Evolutionary conservation across 2,888 invertebrate species (phyloP), one percentile per base, ranked within the genome.

Genomic region (Meteorus cinctellus): DNA sequence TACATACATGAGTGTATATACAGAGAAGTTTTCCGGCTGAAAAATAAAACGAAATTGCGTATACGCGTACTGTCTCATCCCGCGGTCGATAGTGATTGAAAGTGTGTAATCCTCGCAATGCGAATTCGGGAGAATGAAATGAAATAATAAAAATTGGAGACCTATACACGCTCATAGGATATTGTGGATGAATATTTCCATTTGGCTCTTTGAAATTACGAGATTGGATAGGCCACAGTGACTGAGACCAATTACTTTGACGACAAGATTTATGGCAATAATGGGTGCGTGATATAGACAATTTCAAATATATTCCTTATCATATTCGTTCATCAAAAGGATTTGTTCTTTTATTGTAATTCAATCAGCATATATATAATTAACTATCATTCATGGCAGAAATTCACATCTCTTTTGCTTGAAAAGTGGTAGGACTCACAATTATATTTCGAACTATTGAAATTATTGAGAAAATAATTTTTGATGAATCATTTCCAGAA

Each of bases 51-150:
- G 45, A 63, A 67, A 79, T 48, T 67, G 60, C 66, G 12, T 41
- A n/a, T 63, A 27, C 19, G 36, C 67, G 1, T 63, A n/a, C 69
- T 69, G 16, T 65, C 41, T 60, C 41, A 63, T 65, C n/a, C 27
- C 45, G 69, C 72, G 79, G 72, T 76, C 79, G 77, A 79, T 79
- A 80, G 79, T 80, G 82, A 83, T 83, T 82, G 78, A 77, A 78
- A 74, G 62, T 48, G 62, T 62, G 24, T 24, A 41, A 72, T 60
- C 65, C 72, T 63, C 68, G 72, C 71, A 63, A 48, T 67, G 2
- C 59, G 66, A 63, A 31, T 67, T 67, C 66, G 16, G 12, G 31
- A 72, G 27, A 66, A 66, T 59, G 74, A 72, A 74, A 63, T 48
- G 14, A 62, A 19, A 60, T 62, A 48, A 72, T 72, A 66, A 70